Percentiles rank a stretch among this genome's conserved stretches.
phyloP scores from a whole-genome alignment of 2,797 vertebrate genomes.

The Morelia viridis region DNA sequence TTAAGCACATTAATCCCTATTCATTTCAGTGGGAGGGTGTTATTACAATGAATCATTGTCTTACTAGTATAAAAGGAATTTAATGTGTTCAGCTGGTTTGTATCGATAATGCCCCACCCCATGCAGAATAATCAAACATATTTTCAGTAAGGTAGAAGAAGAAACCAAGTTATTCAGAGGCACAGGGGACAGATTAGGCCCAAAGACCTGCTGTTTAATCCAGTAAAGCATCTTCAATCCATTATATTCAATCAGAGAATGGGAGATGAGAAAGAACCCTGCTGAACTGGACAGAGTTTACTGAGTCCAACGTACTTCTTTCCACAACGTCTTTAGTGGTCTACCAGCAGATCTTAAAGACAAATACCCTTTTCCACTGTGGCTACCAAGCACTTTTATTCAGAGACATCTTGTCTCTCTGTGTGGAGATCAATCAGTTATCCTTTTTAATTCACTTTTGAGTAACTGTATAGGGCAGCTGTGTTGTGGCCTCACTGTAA shows the following conservation, averaged over 20 bases:
- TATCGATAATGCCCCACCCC: not conserved
- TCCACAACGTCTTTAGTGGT: not conserved
- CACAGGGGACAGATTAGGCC: not conserved
- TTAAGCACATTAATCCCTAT: not conserved
- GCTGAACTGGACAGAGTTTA: not conserved
- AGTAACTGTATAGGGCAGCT: not conserved
- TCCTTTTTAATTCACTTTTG: not conserved
- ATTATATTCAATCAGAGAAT: not conserved
- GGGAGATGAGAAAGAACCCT: not conserved
- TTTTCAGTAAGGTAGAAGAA: not conserved
- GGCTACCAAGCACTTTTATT: not conserved
- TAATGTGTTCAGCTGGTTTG: not conserved
- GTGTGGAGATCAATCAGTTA: not conserved
- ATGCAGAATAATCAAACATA: not conserved
- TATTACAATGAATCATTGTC: not conserved
- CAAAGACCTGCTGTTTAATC: not conserved
- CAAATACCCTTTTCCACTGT: not conserved
- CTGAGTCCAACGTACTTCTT: not conserved
- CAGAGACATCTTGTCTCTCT: not conserved
- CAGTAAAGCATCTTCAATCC: not conserved
- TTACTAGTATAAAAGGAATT: not conserved
- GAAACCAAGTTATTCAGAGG: not conserved
- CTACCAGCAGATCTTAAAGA: not conserved
- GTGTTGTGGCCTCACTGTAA: not conserved
- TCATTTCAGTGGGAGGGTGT: not conserved